These are phyloP conservation scores for Parnassius mnemosyne DNA, from an alignment of 2,888 invertebrate genomes.

Conservation along the genomic window DNA sequence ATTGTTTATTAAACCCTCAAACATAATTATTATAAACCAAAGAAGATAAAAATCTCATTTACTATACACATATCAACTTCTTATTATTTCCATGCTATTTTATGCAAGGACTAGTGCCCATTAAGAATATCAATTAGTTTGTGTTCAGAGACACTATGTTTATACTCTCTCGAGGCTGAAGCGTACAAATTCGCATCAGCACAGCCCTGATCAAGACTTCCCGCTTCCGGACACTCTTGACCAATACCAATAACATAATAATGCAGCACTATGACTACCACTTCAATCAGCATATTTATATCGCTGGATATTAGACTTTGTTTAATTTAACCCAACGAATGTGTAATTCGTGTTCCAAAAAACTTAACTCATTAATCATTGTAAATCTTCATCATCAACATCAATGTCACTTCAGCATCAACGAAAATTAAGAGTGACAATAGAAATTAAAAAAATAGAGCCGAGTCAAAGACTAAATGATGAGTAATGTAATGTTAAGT, in stretches of 20 bases:
- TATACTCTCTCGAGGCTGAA: slow-evolving; percentile 44
- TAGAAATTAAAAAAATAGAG: too few relatives aligned
- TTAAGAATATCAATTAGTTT: slow-evolving; percentile 35
- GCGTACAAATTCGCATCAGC: slow-evolving; percentile 36
- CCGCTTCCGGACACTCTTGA: slow-evolving; percentile 66
- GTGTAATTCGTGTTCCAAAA: too few relatives aligned
- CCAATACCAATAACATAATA: slow-evolving; percentile 60
- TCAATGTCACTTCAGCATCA: too few relatives aligned
- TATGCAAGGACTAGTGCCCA: slow-evolving; percentile 8
- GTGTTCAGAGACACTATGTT: slow-evolving; percentile 29
- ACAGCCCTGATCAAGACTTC: slow-evolving; percentile 59
- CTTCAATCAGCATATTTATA: slow-evolving; percentile 4
- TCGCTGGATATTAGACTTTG: too few relatives aligned
- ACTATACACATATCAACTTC: slow-evolving; percentile 10
- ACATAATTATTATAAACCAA: not conserved
- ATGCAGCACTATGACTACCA: slow-evolving; percentile 34
- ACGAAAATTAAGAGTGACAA: too few relatives aligned
- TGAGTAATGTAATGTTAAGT: too few relatives aligned
- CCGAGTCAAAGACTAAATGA: too few relatives aligned
- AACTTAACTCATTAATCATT: too few relatives aligned
- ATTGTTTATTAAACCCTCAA: too few relatives aligned
- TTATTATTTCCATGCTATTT: slow-evolving; percentile 9
- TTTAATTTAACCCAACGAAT: too few relatives aligned
- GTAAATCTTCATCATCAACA: too few relatives aligned
- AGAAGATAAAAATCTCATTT: slow-evolving; percentile 11